Evolutionary conservation across 2,113 vertebrate genomes (phyloP).

Genomic region (Cynocephalus volans): DNA sequence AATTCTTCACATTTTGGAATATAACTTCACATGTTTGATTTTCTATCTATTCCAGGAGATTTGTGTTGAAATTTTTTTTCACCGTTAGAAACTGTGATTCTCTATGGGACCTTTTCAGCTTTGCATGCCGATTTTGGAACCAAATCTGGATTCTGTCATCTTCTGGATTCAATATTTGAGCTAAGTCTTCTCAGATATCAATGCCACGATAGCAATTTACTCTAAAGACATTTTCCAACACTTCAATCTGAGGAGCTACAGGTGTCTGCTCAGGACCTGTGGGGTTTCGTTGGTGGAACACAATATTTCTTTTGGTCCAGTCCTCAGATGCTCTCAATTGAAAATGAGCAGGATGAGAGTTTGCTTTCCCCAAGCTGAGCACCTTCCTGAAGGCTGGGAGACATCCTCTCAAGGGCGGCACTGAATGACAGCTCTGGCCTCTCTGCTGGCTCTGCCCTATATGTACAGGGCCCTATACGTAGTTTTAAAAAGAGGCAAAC

Average conservation of each 20-base stretch:
- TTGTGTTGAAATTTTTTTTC: constrained; percentile 90
- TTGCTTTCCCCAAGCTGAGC: constrained; percentile 81
- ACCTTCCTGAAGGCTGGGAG: constrained; percentile 80
- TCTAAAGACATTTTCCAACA: constrained; percentile 95
- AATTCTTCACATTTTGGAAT: constrained; percentile 53
- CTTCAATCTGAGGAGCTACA: constrained; percentile 90
- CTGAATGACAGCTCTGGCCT: background rate
- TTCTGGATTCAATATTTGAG: constrained; percentile 93
- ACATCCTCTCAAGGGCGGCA: constrained; percentile 4
- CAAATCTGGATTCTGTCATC: constrained; percentile 99
- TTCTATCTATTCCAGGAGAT: constrained; percentile 88
- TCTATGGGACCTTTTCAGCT: constrained; percentile 94
- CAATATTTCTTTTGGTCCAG: constrained; percentile 89
- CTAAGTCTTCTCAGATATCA: constrained; percentile 96
- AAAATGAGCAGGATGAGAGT: constrained; percentile 89
- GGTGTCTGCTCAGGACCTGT: constrained; percentile 93
- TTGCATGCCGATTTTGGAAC: constrained; percentile 98
- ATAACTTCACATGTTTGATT: constrained; percentile 63
- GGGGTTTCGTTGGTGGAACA: constrained; percentile 83
- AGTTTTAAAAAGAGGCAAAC: background rate
- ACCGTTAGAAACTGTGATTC: constrained; percentile 94
- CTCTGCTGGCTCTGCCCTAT: constrained; percentile 51
- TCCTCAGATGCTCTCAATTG: constrained; percentile 94
- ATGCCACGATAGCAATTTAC: constrained; percentile 97
- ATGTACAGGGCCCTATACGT: background rate